Conservation (phyloP, 2,888 invertebrate genomes). For the Mythimna loreyi region DNA sequence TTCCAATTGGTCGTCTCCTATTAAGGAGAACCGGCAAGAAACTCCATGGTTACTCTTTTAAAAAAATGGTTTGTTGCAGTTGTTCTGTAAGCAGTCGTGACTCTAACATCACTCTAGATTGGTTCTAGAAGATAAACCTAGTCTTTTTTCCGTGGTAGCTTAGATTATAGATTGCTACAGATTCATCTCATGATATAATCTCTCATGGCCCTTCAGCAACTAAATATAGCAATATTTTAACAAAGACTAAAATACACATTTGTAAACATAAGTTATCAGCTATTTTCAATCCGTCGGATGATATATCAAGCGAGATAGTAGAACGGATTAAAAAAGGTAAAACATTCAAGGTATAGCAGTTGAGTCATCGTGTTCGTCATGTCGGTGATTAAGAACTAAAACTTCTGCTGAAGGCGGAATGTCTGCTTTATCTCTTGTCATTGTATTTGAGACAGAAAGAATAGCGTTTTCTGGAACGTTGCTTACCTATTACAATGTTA, state of each 20-base stretch:
- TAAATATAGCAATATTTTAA: not conserved
- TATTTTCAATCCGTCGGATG: conserved; percentile 27
- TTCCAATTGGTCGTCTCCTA: too few relatives aligned
- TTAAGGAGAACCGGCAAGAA: too few relatives aligned
- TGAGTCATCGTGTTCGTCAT: conserved; percentile 64
- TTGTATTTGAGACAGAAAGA: not conserved
- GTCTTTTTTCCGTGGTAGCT: not conserved
- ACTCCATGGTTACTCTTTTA: too few relatives aligned
- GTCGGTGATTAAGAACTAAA: conserved; percentile 59
- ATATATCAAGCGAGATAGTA: conserved; percentile 44
- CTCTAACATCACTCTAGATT: too few relatives aligned
- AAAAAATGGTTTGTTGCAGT: too few relatives aligned
- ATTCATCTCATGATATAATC: not conserved
- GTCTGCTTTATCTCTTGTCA: conserved; percentile 20
- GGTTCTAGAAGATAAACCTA: too few relatives aligned
- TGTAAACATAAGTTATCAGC: conserved; percentile 8
- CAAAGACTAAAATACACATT: not conserved
- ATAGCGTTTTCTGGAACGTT: not conserved
- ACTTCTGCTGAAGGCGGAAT: conserved; percentile 33
- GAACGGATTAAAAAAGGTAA: conserved; percentile 34
- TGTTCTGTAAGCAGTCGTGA: too few relatives aligned
- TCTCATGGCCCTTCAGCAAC: not conserved
- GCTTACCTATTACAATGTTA: too few relatives aligned
- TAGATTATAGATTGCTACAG: not conserved
- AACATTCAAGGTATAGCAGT: conserved; percentile 42